Base-by-base conservation (phyloP, 2,113 vertebrate species). In the Athene noctua region DNA sequence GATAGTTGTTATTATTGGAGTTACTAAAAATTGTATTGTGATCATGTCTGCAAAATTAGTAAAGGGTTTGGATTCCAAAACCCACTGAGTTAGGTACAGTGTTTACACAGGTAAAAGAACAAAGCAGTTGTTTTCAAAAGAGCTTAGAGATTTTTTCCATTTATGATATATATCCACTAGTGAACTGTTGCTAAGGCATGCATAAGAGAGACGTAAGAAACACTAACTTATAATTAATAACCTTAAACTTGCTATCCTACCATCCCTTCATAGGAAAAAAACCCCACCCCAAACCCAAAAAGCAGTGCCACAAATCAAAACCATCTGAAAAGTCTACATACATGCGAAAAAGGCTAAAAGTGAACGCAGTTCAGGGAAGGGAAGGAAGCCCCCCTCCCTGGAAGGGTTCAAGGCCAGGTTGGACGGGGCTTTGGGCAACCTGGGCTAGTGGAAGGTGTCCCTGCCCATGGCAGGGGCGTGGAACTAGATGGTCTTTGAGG, bases 391-490 rank as follows among this genome's bases (percentile, higher is more conserved):
- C 16, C 16, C 16, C 7, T 34, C 29, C 34, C 15, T 68, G 32
- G 61, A 75, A 75, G 36, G n/a, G 27, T 30, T 86, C 18, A 44
- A 5, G 1, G 0, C 34, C 75, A 34, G 22, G 15, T 8, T 36
- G 38, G 54, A 38, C 0, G 0, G 11, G 26, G 51, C 74, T 77
- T 9, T 78, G 74, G 63, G 49, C 32, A 67, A 6, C 44, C 25
- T 46, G 22, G 6, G 85, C 29, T 55, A 7, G 4, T 25, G 80
- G 68, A 66, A 47, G 26, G 21, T 55, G 59, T 59, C 21, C 63
- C 36, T 72, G 30, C 23, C 90, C 6, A 4, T 27, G 38, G 26
- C n/a, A 68, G 23, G 7, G 0, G 5, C 13, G n/a, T 81, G 79
- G 52, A 54, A 58, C 30, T 18, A 38, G 17, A 2, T 13, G 34